A percentile compares a stretch with the other conserved stretches of the same genome.
phyloP scores from a whole-genome alignment of 2,888 invertebrate species.

The Deilephila elpenor region DNA sequence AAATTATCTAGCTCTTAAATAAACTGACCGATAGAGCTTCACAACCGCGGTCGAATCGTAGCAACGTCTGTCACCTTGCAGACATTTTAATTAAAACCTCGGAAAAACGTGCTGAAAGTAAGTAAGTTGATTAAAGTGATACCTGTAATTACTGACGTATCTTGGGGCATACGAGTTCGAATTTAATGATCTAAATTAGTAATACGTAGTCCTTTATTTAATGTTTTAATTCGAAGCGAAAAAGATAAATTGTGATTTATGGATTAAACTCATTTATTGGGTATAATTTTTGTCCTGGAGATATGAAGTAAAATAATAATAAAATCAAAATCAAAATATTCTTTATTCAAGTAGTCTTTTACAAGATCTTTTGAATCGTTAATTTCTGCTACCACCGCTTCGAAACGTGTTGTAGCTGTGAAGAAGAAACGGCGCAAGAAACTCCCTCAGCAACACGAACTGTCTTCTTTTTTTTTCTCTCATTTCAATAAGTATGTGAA shows the following conservation, averaged over 20 bases:
- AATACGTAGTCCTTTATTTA: background rate
- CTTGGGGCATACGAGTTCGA: background rate
- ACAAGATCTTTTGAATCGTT: no score
- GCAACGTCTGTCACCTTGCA: constrained; percentile 46
- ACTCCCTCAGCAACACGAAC: no score
- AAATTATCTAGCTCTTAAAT: background rate
- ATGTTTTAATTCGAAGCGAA: background rate
- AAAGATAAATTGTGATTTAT: background rate
- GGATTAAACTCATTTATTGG: background rate
- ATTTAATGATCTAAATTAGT: background rate
- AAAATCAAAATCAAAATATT: no score
- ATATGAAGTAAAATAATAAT: no score
- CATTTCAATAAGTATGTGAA: no score
- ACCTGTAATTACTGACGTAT: constrained; percentile 14
- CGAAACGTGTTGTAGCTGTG: no score
- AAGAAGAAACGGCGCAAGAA: no score
- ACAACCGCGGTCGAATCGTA: background rate
- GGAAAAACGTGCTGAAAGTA: constrained; percentile 31
- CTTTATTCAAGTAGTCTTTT: no score
- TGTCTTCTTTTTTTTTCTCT: no score
- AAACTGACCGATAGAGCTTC: background rate
- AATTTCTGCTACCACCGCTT: no score
- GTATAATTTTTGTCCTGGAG: no score
- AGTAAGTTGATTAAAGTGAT: constrained; percentile 41
- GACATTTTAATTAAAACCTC: constrained; percentile 57